These are phyloP conservation scores for Andricus grossulariae DNA, from an alignment of 1,140 invertebrate genomes.

Conservation along the genomic window DNA sequence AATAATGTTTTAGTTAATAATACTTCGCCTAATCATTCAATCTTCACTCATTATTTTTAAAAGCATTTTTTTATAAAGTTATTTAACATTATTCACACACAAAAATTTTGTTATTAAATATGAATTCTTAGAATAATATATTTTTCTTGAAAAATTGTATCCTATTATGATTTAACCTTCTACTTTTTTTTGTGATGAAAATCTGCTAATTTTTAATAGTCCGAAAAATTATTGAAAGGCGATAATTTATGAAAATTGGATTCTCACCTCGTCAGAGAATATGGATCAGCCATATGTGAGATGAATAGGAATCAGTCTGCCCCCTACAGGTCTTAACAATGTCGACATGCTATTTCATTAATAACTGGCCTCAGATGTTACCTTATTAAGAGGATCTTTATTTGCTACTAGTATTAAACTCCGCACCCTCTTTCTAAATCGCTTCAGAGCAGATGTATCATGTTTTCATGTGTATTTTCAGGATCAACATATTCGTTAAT, in stretches of 20 bases:
- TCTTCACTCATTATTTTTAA: too few species aligned
- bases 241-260: slow-evolving; percentile 1
- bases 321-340: neutral
- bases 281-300: neutral
- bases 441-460: slow-evolving; percentile 46
- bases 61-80: too few species aligned
- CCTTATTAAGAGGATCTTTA: neutral
- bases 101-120: too few species aligned
- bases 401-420: slow-evolving; percentile 47
- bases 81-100: too few species aligned
- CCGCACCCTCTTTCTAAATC: slow-evolving; percentile 37
- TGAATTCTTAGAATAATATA: too few species aligned
- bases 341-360: neutral
- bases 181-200: too few species aligned
- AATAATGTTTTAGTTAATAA: too few species aligned
- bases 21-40: too few species aligned
- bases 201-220: too few species aligned
- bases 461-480: slow-evolving; percentile 32
- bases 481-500: slow-evolving; percentile 10
- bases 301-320: neutral
- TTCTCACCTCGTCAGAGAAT: neutral
- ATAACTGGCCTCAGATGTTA: neutral
- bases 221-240: neutral
- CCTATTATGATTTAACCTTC: too few species aligned
- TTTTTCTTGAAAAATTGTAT: too few species aligned